Conservation (phyloP, 2,797 vertebrate genomes). For the Ctenosaura bakeri region DNA sequence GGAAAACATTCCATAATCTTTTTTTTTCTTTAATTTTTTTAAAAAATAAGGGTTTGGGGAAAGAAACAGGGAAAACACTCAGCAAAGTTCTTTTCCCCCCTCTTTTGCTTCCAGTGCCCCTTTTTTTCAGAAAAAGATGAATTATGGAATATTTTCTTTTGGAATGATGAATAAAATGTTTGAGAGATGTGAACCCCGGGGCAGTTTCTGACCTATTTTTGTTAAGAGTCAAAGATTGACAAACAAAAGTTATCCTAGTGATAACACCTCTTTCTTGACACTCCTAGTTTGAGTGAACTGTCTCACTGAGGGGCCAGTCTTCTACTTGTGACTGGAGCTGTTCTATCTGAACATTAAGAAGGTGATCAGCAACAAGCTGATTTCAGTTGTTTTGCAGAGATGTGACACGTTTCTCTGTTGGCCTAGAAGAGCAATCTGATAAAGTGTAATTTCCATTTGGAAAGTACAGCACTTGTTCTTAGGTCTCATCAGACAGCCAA, state of each 20-base stretch:
- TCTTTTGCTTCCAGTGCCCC: no score
- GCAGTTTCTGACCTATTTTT: no score
- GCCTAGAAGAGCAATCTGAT: neutral
- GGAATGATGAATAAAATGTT: no score
- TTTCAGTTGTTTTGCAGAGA: neutral
- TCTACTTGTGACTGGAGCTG: neutral
- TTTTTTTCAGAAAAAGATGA: no score
- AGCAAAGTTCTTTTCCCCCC: no score
- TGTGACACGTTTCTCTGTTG: neutral
- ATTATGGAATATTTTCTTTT: no score
- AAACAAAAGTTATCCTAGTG: neutral
- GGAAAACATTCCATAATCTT: no score
- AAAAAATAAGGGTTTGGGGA: no score
- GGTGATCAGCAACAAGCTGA: neutral
- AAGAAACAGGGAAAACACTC: no score
- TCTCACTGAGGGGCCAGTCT: neutral
- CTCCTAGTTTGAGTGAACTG: neutral
- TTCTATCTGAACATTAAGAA: neutral
- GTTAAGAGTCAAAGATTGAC: neutral
- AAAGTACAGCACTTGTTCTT: neutral
- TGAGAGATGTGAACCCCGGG: no score
- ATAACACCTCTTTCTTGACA: no score
- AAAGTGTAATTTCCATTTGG: neutral
- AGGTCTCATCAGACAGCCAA: neutral
- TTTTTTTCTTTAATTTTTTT: no score